Evolutionary conservation across 2,888 invertebrate species (phyloP), one percentile per base, ranked within the genome.

Genomic region (Coleophora deauratella): DNA sequence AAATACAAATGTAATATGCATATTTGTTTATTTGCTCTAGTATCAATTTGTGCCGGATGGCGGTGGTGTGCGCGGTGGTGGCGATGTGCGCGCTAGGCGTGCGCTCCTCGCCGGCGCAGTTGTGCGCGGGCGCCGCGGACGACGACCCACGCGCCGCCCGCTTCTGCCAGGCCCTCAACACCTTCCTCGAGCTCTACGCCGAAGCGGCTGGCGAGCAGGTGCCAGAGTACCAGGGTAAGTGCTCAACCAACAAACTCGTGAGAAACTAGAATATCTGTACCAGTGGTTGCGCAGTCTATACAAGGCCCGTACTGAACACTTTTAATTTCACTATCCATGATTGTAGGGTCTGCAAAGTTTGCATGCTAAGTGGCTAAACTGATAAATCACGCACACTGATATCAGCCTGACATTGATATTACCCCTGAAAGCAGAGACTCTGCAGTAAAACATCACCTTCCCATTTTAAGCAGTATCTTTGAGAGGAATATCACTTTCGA

Each of bases 111-210:
- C 75, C 79, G 35, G 81, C 85, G 43, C 82, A 86, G 68, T 88
- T 89, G 47, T 91, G 90, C 73, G 86, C 88, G 27, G 76, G 90
- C 66, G 87, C 86, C 0, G 77, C 86, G 1, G 89, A 90, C 45
- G 89, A 90, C 55, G 87, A 90, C 55, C 89, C 90, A 1, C 86
- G 89, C 21, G 87, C 89, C 55, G 87, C 90, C 36, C 84, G 90
- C 51, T 88, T 91, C 68, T 91, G 91, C 62, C 87, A 87, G 51
- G 89, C 90, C 6, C 85, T 91, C n/a, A 88, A 89, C 58, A 90
- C 89, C 51, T 87, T 90, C 75, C 85, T 89, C 36, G 89, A 90
- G 54, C 85, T 90, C 38, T 88, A 88, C 40, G 90, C 89, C 6
- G 89, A 90, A 71, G 90, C 90, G 50, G 73, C 86, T 56, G 72